phyloP scores from a whole-genome alignment of 2,113 vertebrate genomes.

The Enhydra lutris region DNA sequence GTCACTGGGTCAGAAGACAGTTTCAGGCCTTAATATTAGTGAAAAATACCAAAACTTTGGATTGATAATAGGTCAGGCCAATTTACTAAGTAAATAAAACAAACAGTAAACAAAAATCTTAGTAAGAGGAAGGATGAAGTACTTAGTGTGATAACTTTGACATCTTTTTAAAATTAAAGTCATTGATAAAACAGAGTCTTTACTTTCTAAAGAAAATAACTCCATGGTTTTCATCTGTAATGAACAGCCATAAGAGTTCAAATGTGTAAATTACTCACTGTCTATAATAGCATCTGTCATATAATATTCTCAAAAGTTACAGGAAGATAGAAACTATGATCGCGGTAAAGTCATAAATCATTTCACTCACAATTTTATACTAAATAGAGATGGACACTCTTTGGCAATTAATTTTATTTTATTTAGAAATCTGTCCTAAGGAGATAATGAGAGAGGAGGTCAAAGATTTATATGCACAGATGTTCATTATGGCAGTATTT shows the following conservation, averaged over 20 bases:
- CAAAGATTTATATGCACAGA: conserved; percentile 21
- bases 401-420: conserved; percentile 40
- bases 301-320: neutral
- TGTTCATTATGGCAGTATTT: conserved; percentile 28
- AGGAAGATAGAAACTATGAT: conserved; percentile 4
- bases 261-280: neutral
- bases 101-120: neutral
- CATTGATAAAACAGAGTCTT: neutral
- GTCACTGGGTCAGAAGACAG: neutral
- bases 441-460: neutral
- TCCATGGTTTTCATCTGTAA: neutral
- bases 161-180: neutral
- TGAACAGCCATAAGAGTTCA: conserved; percentile 5
- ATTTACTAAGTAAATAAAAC: neutral
- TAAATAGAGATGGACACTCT: neutral
- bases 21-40: neutral
- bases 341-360: neutral
- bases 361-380: conserved; percentile 30
- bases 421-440: neutral
- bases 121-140: neutral
- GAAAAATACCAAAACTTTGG: neutral
- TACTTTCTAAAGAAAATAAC: conserved; percentile 24
- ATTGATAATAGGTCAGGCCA: neutral
- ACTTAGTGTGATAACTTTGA: neutral
- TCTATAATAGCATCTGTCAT: neutral